Evolutionary conservation across 2,113 vertebrate genomes (phyloP).

Genomic region (Dunckerocampus dactyliophorus): DNA sequence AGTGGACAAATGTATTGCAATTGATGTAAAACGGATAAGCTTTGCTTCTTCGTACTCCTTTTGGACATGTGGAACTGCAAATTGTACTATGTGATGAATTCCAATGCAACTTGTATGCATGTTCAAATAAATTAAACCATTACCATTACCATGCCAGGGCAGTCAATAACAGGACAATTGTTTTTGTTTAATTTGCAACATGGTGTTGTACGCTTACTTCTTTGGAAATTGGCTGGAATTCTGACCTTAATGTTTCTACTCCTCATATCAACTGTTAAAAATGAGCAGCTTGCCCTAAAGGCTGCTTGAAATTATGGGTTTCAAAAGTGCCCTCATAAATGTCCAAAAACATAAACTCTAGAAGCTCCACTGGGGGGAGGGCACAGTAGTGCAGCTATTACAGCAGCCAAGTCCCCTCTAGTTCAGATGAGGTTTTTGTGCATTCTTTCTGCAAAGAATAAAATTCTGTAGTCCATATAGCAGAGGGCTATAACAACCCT

Average conservation of each 20-base stretch:
- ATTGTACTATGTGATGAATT: too few species aligned
- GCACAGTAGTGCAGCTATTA: conserved; percentile 38
- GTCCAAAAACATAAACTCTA: conserved; percentile 52
- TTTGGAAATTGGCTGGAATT: conserved; percentile 24
- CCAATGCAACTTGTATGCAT: too few species aligned
- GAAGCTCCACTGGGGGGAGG: conserved; percentile 21
- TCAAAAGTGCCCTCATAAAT: conserved; percentile 33
- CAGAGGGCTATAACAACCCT: conserved; percentile 36
- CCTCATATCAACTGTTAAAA: conserved; percentile 33
- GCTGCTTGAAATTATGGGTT: conserved; percentile 28
- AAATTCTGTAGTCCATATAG: conserved; percentile 52
- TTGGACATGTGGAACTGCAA: too few species aligned
- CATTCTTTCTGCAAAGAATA: conserved; percentile 41
- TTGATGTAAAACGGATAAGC: too few species aligned
- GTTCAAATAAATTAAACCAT: too few species aligned
- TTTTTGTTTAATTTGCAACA: not conserved
- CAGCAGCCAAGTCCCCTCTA: conserved; percentile 29
- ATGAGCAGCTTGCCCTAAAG: conserved; percentile 22
- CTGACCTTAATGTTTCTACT: conserved; percentile 32
- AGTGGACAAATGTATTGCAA: too few species aligned
- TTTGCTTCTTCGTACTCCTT: too few species aligned
- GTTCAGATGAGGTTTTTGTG: conserved; percentile 29
- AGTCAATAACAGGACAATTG: not conserved
- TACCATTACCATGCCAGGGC: too few species aligned
- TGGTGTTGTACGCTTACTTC: conserved; percentile 15